A percentile compares a stretch with the other conserved stretches of the same genome.
phyloP scores from a whole-genome alignment of 1,140 invertebrate species.

The Acromyrmex echinatior region DNA sequence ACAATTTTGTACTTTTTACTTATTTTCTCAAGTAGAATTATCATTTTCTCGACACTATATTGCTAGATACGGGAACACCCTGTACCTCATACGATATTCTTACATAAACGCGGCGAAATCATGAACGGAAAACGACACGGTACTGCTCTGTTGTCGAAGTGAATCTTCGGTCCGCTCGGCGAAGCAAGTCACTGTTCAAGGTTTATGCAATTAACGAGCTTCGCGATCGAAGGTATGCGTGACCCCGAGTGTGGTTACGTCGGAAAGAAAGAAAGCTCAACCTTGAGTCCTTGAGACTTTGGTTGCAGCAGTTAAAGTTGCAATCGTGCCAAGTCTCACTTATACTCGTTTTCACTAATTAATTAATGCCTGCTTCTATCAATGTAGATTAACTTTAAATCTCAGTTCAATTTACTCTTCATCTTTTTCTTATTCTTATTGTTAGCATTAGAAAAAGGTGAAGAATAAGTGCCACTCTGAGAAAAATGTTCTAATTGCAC shows the following conservation, averaged over 20 bases:
- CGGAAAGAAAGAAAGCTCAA: constrained; percentile 28
- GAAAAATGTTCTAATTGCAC: too few species aligned
- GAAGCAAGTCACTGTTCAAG: constrained; percentile 17
- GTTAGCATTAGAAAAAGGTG: too few species aligned
- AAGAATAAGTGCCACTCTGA: too few species aligned
- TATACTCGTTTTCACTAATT: too few species aligned
- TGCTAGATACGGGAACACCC: background rate
- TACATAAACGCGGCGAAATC: constrained; percentile 2
- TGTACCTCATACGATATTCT: background rate
- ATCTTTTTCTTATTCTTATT: too few species aligned
- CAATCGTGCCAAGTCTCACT: background rate
- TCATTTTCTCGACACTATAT: background rate
- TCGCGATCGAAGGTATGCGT: constrained; percentile 19
- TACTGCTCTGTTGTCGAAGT: background rate
- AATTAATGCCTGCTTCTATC: too few species aligned
- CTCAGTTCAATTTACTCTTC: too few species aligned
- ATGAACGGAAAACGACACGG: background rate
- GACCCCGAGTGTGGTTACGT: background rate
- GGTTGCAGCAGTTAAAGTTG: too few species aligned
- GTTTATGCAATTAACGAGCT: constrained; percentile 24
- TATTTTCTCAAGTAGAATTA: background rate
- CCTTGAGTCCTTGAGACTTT: constrained; percentile 38
- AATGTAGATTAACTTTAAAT: too few species aligned
- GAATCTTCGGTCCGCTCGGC: background rate
- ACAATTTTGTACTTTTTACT: background rate